Evolutionary conservation across 92 coral and sea anemone genomes (phyloP), one percentile per base, ranked within the genome.

Genomic region (Palythoa grandiflora): DNA sequence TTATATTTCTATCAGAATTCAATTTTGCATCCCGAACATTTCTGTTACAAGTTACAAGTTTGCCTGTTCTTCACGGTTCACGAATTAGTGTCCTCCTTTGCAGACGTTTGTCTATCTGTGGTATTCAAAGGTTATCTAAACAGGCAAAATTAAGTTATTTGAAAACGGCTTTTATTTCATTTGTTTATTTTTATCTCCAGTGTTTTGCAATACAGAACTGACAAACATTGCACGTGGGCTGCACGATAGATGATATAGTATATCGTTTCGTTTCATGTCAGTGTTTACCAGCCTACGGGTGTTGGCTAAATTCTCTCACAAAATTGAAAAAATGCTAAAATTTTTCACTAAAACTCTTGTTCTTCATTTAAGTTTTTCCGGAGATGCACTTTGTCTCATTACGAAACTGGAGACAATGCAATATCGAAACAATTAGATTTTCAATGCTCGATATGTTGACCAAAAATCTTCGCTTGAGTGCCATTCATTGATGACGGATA

Each of bases 341-440:
- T 6, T 28, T 78, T 55, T 50, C 28, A 28, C 28, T 28, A 28
- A 78, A 79, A 16, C 72, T 37, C n/a, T 59, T 36, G 72, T 59
- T 13, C 50, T 16, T 54, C 48, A 35, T n/a, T 77, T 16, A 17
- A 73, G 14, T 40, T 6, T 21, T 65, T 63, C 70, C 70, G 70
- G 14, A 37, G 50, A 44, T 44, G 50, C 50, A 1, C 36, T 19
- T 65, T 52, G 12, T 81, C 15, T 8, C 38, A 63, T 19, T 20
- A 66, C 74, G 36, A 78, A 59, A 36, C 36, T 76, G 7, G 13
- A 79, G 48, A 79, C 72, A 79, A 79, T 79, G 16, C 84, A 38
- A 51, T 61, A 79, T 79, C 84, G 70, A 63, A 70, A 70, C 1
- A 81, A 81, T 59, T 79, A 66, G 15, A 15, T 78, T 78, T 78